Conservation (phyloP, 1,140 invertebrate species). For the Cecropterus lyciades region DNA sequence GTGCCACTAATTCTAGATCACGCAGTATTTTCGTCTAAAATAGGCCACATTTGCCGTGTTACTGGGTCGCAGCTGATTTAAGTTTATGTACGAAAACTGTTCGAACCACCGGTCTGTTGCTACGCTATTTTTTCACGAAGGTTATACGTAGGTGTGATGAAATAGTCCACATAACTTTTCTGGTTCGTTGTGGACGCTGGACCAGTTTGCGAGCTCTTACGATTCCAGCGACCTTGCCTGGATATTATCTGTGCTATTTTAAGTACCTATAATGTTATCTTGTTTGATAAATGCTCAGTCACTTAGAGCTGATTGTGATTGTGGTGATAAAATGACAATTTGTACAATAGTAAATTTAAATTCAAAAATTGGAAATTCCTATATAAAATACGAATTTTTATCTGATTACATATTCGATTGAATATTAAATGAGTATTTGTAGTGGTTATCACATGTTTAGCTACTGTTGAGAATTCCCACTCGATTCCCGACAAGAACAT, state of each 20-base stretch:
- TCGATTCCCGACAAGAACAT: neutral
- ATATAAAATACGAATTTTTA: too few species aligned
- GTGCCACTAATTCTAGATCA: constrained; percentile 25
- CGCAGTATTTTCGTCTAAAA: constrained; percentile 37
- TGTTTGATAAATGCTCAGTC: neutral
- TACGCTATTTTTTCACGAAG: constrained; percentile 37
- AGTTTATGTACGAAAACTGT: constrained; percentile 34
- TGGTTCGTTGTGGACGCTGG: neutral
- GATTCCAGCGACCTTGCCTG: neutral
- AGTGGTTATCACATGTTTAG: too few species aligned
- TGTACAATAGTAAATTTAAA: neutral
- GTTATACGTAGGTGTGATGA: constrained; percentile 36
- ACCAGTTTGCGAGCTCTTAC: neutral
- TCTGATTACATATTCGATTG: too few species aligned
- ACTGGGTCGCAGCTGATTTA: constrained; percentile 53
- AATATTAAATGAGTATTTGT: too few species aligned
- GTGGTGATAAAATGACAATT: neutral
- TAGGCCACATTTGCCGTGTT: constrained; percentile 42
- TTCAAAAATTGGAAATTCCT: too few species aligned
- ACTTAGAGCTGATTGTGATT: neutral
- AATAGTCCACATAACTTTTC: constrained; percentile 11
- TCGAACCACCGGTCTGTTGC: constrained; percentile 10
- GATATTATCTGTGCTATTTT: neutral
- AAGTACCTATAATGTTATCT: neutral
- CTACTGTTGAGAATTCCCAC: neutral